Evolutionary conservation across 2,888 invertebrate genomes (phyloP).

Genomic region (Synanthedon myopaeformis): DNA sequence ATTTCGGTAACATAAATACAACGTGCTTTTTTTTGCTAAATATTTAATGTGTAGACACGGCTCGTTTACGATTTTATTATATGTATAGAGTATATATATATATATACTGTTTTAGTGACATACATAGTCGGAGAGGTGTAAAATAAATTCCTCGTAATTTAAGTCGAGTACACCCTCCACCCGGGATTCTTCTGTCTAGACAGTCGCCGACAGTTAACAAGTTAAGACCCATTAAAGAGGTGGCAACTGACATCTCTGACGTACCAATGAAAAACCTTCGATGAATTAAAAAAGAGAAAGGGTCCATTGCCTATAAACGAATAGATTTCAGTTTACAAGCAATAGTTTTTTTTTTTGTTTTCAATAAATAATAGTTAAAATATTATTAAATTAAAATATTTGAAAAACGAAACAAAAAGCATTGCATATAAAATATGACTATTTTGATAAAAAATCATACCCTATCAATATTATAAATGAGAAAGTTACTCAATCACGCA

Average conservation of each 20-base stretch:
- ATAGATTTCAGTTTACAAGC: too few species aligned
- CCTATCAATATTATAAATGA: too few species aligned
- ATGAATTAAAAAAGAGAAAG: not conserved
- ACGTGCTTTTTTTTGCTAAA: not conserved
- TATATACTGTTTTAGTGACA: not conserved
- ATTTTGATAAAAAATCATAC: too few species aligned
- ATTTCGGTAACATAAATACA: not conserved
- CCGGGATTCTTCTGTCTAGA: slow-evolving; percentile 8
- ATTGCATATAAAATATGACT: too few species aligned
- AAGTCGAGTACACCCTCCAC: not conserved
- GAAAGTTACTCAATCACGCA: too few species aligned
- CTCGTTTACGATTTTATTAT: not conserved
- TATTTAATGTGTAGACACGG: not conserved
- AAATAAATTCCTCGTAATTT: not conserved
- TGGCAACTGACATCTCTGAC: slow-evolving; percentile 11
- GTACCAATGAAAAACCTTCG: slow-evolving; percentile 4
- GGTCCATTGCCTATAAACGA: not conserved
- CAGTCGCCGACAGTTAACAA: slow-evolving; percentile 23
- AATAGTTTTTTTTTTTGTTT: too few species aligned
- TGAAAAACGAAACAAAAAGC: too few species aligned
- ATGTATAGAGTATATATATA: not conserved
- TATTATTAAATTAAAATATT: too few species aligned
- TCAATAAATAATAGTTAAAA: too few species aligned
- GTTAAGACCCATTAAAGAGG: slow-evolving; percentile 13
- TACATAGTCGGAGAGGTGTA: not conserved